A percentile compares a stretch with the other conserved stretches of the same genome.
These are phyloP conservation scores for Thrips palmi DNA, from an alignment of 1,140 invertebrate genomes.

Conservation along the genomic window DNA sequence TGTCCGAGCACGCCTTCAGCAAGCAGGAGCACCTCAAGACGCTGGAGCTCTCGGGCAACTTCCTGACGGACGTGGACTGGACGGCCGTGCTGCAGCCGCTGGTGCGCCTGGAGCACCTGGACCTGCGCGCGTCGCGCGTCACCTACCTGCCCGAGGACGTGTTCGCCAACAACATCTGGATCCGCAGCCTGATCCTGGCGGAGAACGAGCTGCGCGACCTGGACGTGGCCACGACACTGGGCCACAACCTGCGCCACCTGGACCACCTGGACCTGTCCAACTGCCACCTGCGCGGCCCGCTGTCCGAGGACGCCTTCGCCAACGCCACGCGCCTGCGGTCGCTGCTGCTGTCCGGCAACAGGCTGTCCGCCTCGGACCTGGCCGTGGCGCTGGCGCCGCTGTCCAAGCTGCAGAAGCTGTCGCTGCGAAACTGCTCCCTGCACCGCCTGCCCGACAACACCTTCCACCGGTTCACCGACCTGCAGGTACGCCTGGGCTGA, in stretches of 20 bases:
- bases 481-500: no score
- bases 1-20: slow-evolving; percentile 34
- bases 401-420: slow-evolving; percentile 40
- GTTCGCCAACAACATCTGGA: slow-evolving; percentile 42
- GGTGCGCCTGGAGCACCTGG: slow-evolving; percentile 37
- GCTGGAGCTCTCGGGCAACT: slow-evolving; percentile 41
- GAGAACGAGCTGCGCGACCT: slow-evolving; percentile 43
- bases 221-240: slow-evolving; percentile 41
- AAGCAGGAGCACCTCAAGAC: slow-evolving; percentile 37
- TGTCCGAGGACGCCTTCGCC: slow-evolving; percentile 45
- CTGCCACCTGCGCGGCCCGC: slow-evolving; percentile 40
- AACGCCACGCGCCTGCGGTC: slow-evolving; percentile 44
- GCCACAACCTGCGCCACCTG: slow-evolving; percentile 40
- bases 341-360: slow-evolving; percentile 45
- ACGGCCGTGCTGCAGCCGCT: slow-evolving; percentile 34
- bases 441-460: slow-evolving; percentile 36
- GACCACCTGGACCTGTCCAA: slow-evolving; percentile 48
- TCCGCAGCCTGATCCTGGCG: slow-evolving; percentile 40
- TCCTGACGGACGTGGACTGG: slow-evolving; percentile 35
- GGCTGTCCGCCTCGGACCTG: slow-evolving; percentile 41
- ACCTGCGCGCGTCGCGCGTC: slow-evolving; percentile 38
- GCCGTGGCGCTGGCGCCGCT: slow-evolving; percentile 43
- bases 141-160: slow-evolving; percentile 40
- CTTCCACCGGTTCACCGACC: slow-evolving; percentile 40
- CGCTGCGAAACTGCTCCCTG: slow-evolving; percentile 43